These are phyloP conservation scores for Zootermopsis nevadensis DNA, from an alignment of 2,888 invertebrate species.

Conservation along the genomic window DNA sequence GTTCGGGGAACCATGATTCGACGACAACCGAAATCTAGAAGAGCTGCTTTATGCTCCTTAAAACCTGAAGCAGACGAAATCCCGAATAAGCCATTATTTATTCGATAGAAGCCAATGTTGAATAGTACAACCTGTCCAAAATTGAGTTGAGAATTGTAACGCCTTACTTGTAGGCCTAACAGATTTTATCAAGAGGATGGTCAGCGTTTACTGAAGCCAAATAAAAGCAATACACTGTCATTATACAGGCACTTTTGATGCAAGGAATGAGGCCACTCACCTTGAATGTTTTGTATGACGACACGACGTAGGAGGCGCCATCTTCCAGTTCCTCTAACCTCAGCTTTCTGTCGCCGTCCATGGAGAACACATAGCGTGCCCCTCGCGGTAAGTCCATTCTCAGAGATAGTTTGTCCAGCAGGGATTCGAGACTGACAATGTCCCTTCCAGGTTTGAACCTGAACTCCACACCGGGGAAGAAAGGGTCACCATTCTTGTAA, in stretches of 20 bases:
- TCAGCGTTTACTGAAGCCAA: no score
- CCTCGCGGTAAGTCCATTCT: constrained; percentile 89
- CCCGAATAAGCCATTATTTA: no score
- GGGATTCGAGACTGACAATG: constrained; percentile 84
- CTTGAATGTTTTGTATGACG: constrained; percentile 92
- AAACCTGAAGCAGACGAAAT: no score
- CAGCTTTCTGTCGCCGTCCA: constrained; percentile 89
- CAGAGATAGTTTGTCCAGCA: constrained; percentile 87
- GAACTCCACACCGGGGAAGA: constrained; percentile 89
- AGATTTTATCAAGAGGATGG: no score
- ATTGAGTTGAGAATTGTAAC: no score
- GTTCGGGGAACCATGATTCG: no score
- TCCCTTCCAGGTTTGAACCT: constrained; percentile 90
- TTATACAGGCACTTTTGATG: background rate
- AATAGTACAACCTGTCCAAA: no score
- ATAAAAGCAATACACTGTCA: no score
- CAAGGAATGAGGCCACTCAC: constrained; percentile 66
- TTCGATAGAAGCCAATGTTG: no score
- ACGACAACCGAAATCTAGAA: no score
- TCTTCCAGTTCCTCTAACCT: constrained; percentile 88
- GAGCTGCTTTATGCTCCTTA: no score
- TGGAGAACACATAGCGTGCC: constrained; percentile 90
- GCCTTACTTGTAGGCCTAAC: no score
- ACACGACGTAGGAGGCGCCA: constrained; percentile 93
- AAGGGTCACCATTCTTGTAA: constrained; percentile 94